Evolutionary conservation across 1,140 invertebrate species (phyloP), one percentile per base, ranked within the genome.

Genomic region (Oncopeltus fasciatus): DNA sequence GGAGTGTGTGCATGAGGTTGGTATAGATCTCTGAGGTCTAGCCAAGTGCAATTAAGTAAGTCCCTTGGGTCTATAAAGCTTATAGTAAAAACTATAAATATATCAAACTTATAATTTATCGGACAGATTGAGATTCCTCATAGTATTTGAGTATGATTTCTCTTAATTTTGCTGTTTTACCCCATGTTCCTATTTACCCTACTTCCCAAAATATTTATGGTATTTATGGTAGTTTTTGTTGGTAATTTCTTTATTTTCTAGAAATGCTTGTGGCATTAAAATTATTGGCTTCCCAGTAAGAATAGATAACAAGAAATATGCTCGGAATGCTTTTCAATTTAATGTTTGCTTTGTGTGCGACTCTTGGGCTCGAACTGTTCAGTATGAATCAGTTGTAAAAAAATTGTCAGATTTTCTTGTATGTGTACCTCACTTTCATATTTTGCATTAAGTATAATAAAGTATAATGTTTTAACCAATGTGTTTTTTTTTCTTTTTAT

Each of bases 321-420:
- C 84, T n/a, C 77, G 95, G 64, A 97, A 98, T 78, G 87, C 90
- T 27, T 88, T 92, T 67, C 86, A 95, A 59, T 98, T 97, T 73
- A 98, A 98, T 75, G 73, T 96, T 2, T 96, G 93, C 72, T 95
- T 98, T 74, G 92, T 96, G 0, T 96, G 91, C 72, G 87, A 94
- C 69, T 83, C 85, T 31, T 85, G 85, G 75, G 85, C 89, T 0
- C 81, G 89, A 59, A 92, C 91, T 16, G 86, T 92, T 1, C 89
- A 92, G 68, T 96, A 95, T 77, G 93, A 96, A 72, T 83, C 88
- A 0, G 87, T 95, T 47, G 88, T 96, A 0, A 92, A 90, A 68
- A 95, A 96, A 72, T 80, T 97, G 51, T 89, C 90, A 0, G 87
- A 92, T 72, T 95, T 94, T 75, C 78, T 97, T 70, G 83, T 88